A percentile compares a stretch with the other conserved stretches of the same genome.
Conservation (phyloP, 2,797 vertebrate genomes). For the Rhynchotus rufescens region DNA sequence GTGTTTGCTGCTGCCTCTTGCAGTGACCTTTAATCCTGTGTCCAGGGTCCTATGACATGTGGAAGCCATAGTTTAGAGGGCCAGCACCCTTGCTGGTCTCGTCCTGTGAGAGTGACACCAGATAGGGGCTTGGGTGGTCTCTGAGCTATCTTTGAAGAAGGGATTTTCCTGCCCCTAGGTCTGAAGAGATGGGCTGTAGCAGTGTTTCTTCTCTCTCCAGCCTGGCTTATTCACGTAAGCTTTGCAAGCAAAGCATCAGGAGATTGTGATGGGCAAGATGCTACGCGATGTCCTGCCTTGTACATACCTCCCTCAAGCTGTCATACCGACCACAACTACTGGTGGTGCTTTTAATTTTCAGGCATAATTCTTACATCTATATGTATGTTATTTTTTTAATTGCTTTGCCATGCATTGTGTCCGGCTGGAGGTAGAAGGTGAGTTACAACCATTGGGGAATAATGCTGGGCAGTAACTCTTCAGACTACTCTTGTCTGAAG, state of each 20-base stretch:
- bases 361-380: rapidly evolving
- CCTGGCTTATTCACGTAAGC: background rate
- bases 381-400: background rate
- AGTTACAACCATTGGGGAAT: background rate
- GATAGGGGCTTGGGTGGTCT: background rate
- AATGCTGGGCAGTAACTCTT: background rate
- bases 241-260: background rate
- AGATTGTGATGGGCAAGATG: background rate
- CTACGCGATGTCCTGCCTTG: background rate
- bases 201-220: background rate
- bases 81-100: background rate
- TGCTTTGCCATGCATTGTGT: background rate
- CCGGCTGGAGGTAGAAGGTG: background rate
- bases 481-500: background rate
- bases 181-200: background rate
- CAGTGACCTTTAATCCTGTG: background rate
- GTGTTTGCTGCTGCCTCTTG: background rate
- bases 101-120: rapidly evolving
- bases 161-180: background rate
- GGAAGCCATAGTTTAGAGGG: background rate
- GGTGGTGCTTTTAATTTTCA: background rate
- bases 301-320: background rate
- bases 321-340: background rate
- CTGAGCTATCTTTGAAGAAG: background rate
- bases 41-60: background rate